Evolutionary conservation across 2,888 invertebrate species (phyloP).

Genomic region (Chrysolina americana): DNA sequence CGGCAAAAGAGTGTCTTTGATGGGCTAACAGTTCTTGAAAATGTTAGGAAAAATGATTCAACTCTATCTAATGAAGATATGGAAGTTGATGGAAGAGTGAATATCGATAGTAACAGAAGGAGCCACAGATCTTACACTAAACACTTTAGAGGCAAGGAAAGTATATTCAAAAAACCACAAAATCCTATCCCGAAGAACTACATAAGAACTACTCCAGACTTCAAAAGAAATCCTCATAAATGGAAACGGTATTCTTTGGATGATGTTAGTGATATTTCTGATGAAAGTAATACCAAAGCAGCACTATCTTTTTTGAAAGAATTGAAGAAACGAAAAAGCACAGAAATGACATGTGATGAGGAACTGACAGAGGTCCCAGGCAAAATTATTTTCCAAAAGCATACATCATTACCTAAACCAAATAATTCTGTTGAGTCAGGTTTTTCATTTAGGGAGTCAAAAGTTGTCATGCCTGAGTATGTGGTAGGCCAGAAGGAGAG

Average conservation of each 20-base stretch:
- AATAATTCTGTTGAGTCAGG: slow-evolving; percentile 47
- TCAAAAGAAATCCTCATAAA: slow-evolving; percentile 83
- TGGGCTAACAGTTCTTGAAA: slow-evolving; percentile 74
- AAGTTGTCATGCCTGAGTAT: slow-evolving; percentile 87
- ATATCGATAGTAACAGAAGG: slow-evolving; percentile 49
- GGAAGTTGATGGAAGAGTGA: slow-evolving; percentile 46
- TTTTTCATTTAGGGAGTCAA: slow-evolving; percentile 76
- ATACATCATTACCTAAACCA: slow-evolving; percentile 35
- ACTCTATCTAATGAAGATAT: slow-evolving; percentile 35
- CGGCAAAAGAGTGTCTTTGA: slow-evolving; percentile 82
- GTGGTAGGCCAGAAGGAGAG: slow-evolving; percentile 79
- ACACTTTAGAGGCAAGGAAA: slow-evolving; percentile 80
- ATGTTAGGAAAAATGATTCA: slow-evolving; percentile 64
- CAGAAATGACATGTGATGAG: slow-evolving; percentile 42
- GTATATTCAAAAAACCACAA: slow-evolving; percentile 84
- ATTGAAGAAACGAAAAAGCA: slow-evolving; percentile 70
- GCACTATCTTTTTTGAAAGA: slow-evolving; percentile 84
- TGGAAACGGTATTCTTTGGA: slow-evolving; percentile 87
- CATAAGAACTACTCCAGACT: slow-evolving; percentile 70
- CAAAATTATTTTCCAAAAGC: slow-evolving; percentile 64
- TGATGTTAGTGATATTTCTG: slow-evolving; percentile 87
- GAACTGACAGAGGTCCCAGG: slow-evolving; percentile 54
- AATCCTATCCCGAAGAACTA: slow-evolving; percentile 72
- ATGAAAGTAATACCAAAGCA: slow-evolving; percentile 82
- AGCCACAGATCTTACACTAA: slow-evolving; percentile 72